Base-by-base conservation (phyloP, 2,113 vertebrate genomes). In the Larimichthys crocea region DNA sequence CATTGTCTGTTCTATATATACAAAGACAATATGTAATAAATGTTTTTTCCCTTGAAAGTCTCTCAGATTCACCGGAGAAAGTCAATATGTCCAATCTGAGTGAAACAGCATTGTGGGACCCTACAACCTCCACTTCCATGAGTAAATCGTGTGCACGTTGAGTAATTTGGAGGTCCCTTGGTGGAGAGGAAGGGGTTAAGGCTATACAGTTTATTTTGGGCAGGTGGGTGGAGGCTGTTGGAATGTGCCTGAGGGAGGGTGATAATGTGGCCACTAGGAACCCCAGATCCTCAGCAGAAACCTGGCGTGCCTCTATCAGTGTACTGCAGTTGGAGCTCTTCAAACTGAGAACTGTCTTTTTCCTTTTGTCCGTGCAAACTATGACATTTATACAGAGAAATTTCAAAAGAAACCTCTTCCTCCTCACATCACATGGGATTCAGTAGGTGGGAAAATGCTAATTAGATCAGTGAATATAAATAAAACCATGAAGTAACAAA, bases 211-310 rank as follows among this genome's bases (percentile, higher is more conserved):
- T 94, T 94, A 95, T 96, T 95, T 95, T 93, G 88, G 92, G 94
- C 91, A 94, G 94, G 92, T 95, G 94, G 95, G 95, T 94, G 95
- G 92, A 93, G 90, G 91, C 92, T 56, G 88, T 69, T 91, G 93
- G 94, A 95, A 95, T 95, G 94, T 88, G 94, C 94, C 94, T 95
- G 94, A 93, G 92, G 93, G 85, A 84, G 89, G 87, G 91, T 93
- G 94, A 95, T 95, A 94, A 95, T 95, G 90, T 94, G 91, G 80
- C 89, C 89, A 90, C 79, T 90, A 86, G 84, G 86, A 91, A 91
- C 81, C 60, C 74, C 86, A 89, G 90, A 86, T 92, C 92, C 82
- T 88, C 83, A 70, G 86, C 89, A 93, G 83, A 91, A 89, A 86
- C 62, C 46, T 75, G 79, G 69, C 65, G 14, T 74, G 73, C 79